A percentile compares a stretch with the other conserved stretches of the same genome.
Evolutionary conservation across 2,888 invertebrate genomes (phyloP).

Genomic region (Galerucella pusilla): DNA sequence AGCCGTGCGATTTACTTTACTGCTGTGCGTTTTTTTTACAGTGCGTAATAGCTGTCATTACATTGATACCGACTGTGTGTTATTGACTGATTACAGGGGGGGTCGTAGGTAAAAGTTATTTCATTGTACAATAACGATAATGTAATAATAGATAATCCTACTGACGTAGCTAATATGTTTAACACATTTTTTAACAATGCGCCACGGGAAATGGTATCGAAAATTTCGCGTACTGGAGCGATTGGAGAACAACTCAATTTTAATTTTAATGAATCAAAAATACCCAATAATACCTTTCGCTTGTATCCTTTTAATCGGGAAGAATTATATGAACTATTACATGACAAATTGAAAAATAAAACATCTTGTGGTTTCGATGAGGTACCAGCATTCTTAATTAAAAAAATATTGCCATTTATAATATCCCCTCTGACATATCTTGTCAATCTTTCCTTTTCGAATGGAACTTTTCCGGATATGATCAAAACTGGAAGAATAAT

Average conservation of each 20-base stretch:
- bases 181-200: neutral
- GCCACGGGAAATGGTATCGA: neutral
- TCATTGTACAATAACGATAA: too few relatives aligned
- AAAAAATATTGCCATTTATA: slow-evolving; percentile 8
- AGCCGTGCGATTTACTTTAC: too few relatives aligned
- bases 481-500: too few relatives aligned
- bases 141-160: too few relatives aligned
- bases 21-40: too few relatives aligned
- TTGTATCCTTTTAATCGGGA: slow-evolving; percentile 4
- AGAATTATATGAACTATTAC: neutral
- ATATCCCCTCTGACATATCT: slow-evolving; percentile 12
- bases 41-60: too few relatives aligned
- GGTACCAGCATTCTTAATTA: slow-evolving; percentile 2
- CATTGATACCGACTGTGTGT: too few relatives aligned
- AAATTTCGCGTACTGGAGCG: neutral
- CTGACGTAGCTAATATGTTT: too few relatives aligned
- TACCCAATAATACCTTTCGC: neutral
- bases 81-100: too few relatives aligned
- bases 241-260: neutral
- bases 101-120: too few relatives aligned
- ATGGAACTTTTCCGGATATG: slow-evolving; percentile 1
- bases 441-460: slow-evolving; percentile 12
- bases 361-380: slow-evolving; percentile 10
- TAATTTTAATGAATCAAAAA: neutral
- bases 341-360: neutral